phyloP scores from a whole-genome alignment of 2,113 vertebrate genomes.

The Madoqua kirkii region DNA sequence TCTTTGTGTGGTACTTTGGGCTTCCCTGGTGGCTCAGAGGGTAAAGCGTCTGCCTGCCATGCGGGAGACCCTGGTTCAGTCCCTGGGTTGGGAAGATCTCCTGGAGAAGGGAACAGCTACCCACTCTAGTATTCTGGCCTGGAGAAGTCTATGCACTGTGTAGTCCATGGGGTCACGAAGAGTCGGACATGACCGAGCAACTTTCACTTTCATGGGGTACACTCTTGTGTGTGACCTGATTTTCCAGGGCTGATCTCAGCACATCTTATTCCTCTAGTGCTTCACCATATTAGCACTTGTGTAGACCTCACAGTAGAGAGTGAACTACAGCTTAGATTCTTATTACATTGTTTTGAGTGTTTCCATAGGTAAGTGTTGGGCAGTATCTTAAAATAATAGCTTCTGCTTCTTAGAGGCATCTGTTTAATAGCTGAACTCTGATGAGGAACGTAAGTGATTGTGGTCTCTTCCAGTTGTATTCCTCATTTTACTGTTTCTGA shows the following conservation, averaged over 20 bases:
- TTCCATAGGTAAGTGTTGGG: conserved; percentile 11
- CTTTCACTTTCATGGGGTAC: not conserved
- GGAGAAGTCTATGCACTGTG: not conserved
- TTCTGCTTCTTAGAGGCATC: not conserved
- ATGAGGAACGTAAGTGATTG: not conserved
- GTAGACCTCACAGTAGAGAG: not conserved
- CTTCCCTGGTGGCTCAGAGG: not conserved
- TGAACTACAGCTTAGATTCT: not conserved
- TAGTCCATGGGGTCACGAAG: not conserved
- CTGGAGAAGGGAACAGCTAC: not conserved
- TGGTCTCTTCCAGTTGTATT: not conserved
- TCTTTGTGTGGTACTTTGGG: not conserved
- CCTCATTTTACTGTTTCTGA: not conserved
- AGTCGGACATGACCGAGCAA: not conserved
- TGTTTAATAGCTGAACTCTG: conserved; percentile 16
- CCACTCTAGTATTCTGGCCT: not conserved
- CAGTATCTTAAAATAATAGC: rapidly evolving
- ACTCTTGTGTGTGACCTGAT: not conserved
- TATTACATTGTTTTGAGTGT: not conserved
- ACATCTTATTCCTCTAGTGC: not conserved
- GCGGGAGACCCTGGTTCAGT: not conserved
- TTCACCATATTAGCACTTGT: not conserved
- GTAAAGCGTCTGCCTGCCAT: not conserved
- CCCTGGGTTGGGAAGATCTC: not conserved
- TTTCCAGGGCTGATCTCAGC: not conserved